Percentiles rank a stretch among this genome's conserved stretches.
Conservation (phyloP, 2,797 vertebrate species). For the Gila robusta region DNA sequence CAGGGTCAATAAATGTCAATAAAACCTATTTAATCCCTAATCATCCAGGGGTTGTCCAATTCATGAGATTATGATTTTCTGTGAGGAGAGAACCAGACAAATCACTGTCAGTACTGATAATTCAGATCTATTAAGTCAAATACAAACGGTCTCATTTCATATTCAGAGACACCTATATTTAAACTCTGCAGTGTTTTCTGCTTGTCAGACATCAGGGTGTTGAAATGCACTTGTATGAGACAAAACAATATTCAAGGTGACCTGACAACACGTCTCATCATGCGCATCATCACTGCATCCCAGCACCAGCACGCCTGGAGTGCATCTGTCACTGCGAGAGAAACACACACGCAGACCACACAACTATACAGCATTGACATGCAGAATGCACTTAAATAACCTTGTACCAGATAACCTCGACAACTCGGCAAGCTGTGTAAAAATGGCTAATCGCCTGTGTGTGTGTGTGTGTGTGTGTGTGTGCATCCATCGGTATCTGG, state of each 20-base stretch:
- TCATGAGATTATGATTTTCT: neutral
- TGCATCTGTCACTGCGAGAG: constrained; percentile 35
- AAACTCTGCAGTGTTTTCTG: constrained; percentile 29
- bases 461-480: neutral
- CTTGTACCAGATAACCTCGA: constrained; percentile 55
- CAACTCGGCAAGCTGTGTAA: constrained; percentile 25
- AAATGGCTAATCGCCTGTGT: constrained; percentile 17
- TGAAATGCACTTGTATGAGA: constrained; percentile 49
- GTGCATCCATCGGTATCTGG: neutral
- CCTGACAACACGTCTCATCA: constrained; percentile 38
- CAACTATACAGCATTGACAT: constrained; percentile 40
- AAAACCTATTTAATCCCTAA: neutral
- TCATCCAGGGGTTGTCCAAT: neutral
- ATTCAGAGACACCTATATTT: constrained; percentile 26
- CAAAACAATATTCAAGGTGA: constrained; percentile 54
- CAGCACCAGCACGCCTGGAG: constrained; percentile 31
- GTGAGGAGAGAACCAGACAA: neutral
- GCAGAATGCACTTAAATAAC: constrained; percentile 31
- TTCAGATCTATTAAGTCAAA: constrained; percentile 1
- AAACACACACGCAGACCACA: constrained; percentile 39
- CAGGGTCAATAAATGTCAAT: no score
- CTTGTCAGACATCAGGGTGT: constrained; percentile 34
- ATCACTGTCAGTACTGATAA: constrained; percentile 10
- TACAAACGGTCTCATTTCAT: neutral
- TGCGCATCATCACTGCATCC: constrained; percentile 15